Evolutionary conservation across 2,797 vertebrate genomes (phyloP), one percentile per base, ranked within the genome.

Genomic region (Chloroceryle amazona): DNA sequence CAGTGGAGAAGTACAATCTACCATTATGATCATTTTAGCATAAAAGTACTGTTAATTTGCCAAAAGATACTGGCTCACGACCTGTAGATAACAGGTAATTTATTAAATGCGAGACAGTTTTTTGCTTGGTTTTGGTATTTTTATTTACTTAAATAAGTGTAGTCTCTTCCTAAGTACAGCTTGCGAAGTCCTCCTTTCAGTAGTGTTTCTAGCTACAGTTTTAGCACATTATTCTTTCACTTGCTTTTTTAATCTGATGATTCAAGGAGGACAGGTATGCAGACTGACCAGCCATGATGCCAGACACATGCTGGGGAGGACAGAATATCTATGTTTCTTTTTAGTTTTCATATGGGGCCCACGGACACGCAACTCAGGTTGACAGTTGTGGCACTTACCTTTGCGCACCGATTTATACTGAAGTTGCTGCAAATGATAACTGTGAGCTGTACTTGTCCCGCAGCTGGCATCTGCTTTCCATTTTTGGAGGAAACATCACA

Each of bases 351-450:
- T 8, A 60, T 1, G 16, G 39, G 13, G 4, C 33, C n/a, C 5
- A 8, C 15, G 46, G 9, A 14, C 1, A 0, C 13, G 11, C 26
- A 37, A 6, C n/a, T 55, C n/a, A 33, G 37, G 61, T 39, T 72
- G 44, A 44, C 23, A 44, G 37, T 22, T 35, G 35, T 52, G 22
- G 35, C 35, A 26, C 55, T 60, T 63, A 49, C 6, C 33, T 51
- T 58, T 35, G 15, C 9, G n/a, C 29, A 78, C 8, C 19, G 15
- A 4, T 63, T 51, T 65, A 46, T 33, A 41, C 15, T 3, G 16
- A 46, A 26, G 33, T 55, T 65, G 51, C 51, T 63, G 61, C 41
- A 78, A 33, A 46, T 23, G 9, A 8, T 29, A 81, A 29, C 9
- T 0, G 1, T 21, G 51, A 65, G 29, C 35, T 61, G 33, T 35